A percentile compares a stretch with the other conserved stretches of the same genome.
Evolutionary conservation across 2,797 vertebrate species (phyloP).

Genomic region (Protosalanx chinensis): DNA sequence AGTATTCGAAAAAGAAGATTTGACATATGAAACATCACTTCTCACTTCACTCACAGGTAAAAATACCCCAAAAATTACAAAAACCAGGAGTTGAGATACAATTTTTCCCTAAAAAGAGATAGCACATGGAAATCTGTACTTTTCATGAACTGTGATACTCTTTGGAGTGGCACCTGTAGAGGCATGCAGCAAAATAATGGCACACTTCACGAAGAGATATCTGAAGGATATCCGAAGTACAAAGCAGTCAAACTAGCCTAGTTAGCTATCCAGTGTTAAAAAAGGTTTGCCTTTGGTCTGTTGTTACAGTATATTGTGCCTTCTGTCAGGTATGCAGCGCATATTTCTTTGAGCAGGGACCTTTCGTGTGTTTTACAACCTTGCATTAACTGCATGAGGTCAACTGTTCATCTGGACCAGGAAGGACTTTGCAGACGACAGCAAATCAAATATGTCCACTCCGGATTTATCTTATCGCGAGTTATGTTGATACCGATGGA

Average conservation of each 20-base stretch:
- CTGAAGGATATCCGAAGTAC: conserved; percentile 55
- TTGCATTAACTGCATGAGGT: not conserved
- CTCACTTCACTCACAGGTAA: conserved; percentile 48
- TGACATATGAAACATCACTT: conserved; percentile 52
- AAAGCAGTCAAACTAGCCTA: conserved; percentile 65
- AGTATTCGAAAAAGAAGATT: conserved; percentile 39
- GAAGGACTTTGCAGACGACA: not conserved
- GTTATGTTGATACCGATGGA: not conserved
- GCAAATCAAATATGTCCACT: too few species aligned
- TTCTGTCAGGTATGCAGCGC: conserved; percentile 52
- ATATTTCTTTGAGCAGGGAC: conserved; percentile 50
- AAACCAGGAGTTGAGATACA: conserved; percentile 45
- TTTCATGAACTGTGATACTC: conserved; percentile 55
- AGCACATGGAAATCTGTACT: conserved; percentile 57
- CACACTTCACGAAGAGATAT: conserved; percentile 64
- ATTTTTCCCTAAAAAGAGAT: conserved; percentile 56
- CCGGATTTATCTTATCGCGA: not conserved
- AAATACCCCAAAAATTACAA: conserved; percentile 54
- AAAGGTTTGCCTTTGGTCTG: conserved; percentile 67
- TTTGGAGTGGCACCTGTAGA: conserved; percentile 68
- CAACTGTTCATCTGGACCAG: not conserved
- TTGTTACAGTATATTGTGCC: conserved; percentile 57
- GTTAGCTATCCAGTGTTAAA: conserved; percentile 66
- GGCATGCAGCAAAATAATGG: conserved; percentile 56
- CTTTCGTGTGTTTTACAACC: not conserved